Evolutionary conservation across 2,113 vertebrate genomes (phyloP), one percentile per base, ranked within the genome.

Genomic region (Nerophis lumbriciformis): DNA sequence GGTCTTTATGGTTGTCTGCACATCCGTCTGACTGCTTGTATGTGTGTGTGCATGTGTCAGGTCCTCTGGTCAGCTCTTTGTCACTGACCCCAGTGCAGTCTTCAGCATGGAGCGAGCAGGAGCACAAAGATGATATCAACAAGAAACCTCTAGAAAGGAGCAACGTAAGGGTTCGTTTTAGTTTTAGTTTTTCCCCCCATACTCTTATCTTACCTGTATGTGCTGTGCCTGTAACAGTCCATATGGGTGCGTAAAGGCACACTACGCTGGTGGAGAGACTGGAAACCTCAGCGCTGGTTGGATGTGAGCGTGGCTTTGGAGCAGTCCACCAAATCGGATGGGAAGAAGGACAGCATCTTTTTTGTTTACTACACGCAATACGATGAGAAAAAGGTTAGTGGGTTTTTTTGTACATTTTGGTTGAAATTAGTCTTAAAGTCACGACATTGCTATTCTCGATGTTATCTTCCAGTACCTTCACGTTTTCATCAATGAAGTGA

Each of bases 191-290:
- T 28, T 11, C 5, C 5, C 7, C 16, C 4, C 37, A 3, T 19
- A 8, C 16, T 16, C 15, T 4, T 48, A 1, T 37, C 6, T 36
- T 9, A 45, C 38, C 2, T 35, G n/a, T 10, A 8, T 15, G n/a
- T 49, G 9, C 5, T 6, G 15, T 12, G 44, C 48, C 19, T 39
- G 14, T 6, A 2, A 6, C 80, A 99, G 96, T 95, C 93, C 0
- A 93, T 99, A 69, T 96, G 94, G 94, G 91, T 99, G 75, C 94
- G 94, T 76, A 94, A 93, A 1, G 95, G 93, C 3, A 16, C 82
- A 2, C 64, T 99, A 84, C 94, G 93, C 35, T 99, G 97, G 97
- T 97, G 94, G 96, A 93, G 94, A 35, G 94, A 93, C 70, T 95
- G 94, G 94, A 93, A 92, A 63, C 96, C 96, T 4, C 88, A 95